These are phyloP conservation scores for Callithrix jacchus DNA, from an alignment of 2,113 vertebrate genomes.

Conservation along the genomic window DNA sequence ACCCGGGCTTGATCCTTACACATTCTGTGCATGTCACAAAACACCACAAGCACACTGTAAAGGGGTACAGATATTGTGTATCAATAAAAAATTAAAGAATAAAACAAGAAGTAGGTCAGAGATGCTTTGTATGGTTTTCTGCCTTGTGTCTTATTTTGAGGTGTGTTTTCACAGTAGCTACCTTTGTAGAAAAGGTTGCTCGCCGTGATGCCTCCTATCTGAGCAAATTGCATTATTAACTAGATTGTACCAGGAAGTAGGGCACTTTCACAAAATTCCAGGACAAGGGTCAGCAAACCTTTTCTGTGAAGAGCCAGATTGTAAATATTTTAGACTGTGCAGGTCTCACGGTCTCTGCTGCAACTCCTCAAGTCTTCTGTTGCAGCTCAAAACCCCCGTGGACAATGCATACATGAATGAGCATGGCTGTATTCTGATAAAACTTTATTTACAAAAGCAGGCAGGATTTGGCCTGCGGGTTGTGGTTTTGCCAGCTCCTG, in stretches of 20 bases:
- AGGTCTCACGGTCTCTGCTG: neutral
- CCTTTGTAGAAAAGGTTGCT: neutral
- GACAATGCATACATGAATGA: neutral
- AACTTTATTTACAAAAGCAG: conserved; percentile 56
- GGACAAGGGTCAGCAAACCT: conserved; percentile 41
- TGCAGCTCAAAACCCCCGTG: neutral
- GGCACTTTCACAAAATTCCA: neutral
- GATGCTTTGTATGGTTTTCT: neutral
- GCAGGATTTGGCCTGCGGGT: neutral
- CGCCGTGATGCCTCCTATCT: neutral
- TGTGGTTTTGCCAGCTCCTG: neutral
- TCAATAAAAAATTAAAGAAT: neutral
- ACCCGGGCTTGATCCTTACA: neutral
- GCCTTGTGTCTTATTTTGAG: neutral
- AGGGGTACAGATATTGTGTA: neutral
- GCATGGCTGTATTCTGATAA: neutral
- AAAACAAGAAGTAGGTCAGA: neutral
- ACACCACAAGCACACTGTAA: neutral
- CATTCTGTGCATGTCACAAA: neutral
- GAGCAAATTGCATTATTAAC: conserved; percentile 63
- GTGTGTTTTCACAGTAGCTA: neutral
- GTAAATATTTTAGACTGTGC: conserved; percentile 61
- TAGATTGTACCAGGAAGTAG: neutral
- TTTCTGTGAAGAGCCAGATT: conserved; percentile 12
- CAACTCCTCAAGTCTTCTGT: neutral